A percentile compares a stretch with the other conserved stretches of the same genome.
These are phyloP conservation scores for Pseudopodoces humilis DNA, from an alignment of 2,113 vertebrate species.

Conservation along the genomic window DNA sequence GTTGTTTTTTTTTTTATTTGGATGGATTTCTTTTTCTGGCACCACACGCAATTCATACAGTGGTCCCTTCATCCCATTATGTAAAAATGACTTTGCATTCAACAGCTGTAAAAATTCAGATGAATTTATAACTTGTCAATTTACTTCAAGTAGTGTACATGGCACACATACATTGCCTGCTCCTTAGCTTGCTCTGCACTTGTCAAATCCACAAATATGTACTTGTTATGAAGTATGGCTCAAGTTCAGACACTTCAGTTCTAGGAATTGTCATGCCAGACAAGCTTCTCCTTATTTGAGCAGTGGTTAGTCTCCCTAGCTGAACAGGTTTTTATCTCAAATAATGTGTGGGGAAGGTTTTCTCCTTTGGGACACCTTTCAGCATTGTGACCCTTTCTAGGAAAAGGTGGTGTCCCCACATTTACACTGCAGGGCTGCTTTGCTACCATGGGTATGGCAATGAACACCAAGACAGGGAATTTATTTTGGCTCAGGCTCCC, in stretches of 20 bases:
- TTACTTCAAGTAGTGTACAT: not conserved
- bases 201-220: not conserved
- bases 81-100: not conserved
- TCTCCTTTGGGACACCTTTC: not conserved
- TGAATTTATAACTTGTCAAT: not conserved
- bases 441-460: not conserved
- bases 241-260: not conserved
- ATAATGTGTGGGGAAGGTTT: not conserved
- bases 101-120: not conserved
- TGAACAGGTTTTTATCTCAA: not conserved
- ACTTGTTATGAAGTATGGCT: not conserved
- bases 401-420: not conserved
- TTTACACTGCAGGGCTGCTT: not conserved
- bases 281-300: not conserved
- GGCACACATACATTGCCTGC: not conserved
- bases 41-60: not conserved
- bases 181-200: not conserved
- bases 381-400: not conserved
- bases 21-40: not conserved
- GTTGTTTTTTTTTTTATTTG: not conserved
- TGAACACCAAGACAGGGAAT: not conserved
- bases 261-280: not conserved
- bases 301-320: not conserved
- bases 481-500: not conserved
- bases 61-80: not conserved